phyloP scores from a whole-genome alignment of 2,888 invertebrate species.

The Biston stratarius region DNA sequence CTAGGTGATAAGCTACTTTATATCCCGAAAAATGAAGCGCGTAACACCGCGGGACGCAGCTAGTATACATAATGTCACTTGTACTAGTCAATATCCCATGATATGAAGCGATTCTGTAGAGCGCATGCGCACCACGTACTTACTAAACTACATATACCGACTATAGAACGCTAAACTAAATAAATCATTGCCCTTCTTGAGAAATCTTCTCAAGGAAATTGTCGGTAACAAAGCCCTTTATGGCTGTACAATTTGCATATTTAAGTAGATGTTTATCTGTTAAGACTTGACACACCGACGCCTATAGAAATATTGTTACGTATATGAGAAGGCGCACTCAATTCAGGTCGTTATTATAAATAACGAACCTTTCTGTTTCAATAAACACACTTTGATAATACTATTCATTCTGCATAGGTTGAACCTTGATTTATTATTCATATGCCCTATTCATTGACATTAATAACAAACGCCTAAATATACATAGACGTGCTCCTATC shows the following conservation, averaged over 20 bases:
- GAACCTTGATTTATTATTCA: conserved; percentile 3
- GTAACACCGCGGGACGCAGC: no score
- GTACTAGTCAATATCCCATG: background rate
- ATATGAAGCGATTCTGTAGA: background rate
- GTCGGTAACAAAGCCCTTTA: conserved; percentile 11
- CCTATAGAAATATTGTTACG: background rate
- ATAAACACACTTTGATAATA: background rate
- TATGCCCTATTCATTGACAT: background rate
- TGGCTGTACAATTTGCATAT: conserved; percentile 9
- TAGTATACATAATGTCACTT: background rate
- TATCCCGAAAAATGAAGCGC: no score
- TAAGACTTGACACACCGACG: background rate
- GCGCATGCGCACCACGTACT: conserved; percentile 24
- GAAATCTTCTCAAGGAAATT: conserved; percentile 7
- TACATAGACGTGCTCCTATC: conserved; percentile 6
- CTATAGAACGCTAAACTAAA: background rate
- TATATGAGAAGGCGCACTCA: background rate
- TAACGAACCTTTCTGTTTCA: background rate
- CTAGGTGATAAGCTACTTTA: no score
- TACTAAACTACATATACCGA: background rate
- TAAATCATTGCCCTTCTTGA: background rate
- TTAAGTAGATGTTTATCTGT: conserved; percentile 4
- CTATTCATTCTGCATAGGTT: conserved; percentile 4
- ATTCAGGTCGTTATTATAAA: background rate
- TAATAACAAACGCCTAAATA: conserved; percentile 1